Percentiles rank a stretch among this genome's conserved stretches.
phyloP scores from a whole-genome alignment of 1,140 invertebrate genomes.

The Drosophila murphyi region DNA sequence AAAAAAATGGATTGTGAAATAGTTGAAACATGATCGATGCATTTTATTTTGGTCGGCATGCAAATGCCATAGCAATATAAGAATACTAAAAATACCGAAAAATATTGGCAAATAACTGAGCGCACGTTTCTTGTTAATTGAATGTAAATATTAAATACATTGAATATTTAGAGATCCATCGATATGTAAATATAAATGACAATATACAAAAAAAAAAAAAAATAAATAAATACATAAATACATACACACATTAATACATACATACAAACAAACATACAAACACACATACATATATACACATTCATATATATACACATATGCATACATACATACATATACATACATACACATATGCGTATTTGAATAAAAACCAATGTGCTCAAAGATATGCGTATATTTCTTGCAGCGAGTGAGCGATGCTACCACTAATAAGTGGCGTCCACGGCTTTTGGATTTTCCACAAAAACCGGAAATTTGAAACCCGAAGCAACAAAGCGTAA shows the following conservation, averaged over 20 bases:
- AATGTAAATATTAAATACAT: slow-evolving; percentile 23
- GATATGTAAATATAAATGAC: slow-evolving; percentile 11
- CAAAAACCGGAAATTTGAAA: slow-evolving; percentile 40
- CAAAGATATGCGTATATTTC: not conserved
- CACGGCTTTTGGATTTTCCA: slow-evolving; percentile 28
- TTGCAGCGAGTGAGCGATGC: slow-evolving; percentile 8
- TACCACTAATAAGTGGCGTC: slow-evolving; percentile 31
- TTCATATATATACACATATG: no score
- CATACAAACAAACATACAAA: no score
- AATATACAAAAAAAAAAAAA: no score
- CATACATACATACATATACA: not conserved
- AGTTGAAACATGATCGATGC: not conserved
- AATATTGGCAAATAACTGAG: slow-evolving; percentile 16
- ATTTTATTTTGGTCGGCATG: slow-evolving; percentile 14
- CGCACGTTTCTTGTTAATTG: not conserved
- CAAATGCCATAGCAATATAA: slow-evolving; percentile 19
- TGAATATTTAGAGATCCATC: not conserved
- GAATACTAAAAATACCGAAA: slow-evolving; percentile 1
- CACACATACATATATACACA: no score
- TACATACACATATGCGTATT: not conserved
- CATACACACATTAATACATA: no score
- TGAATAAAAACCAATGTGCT: not conserved
- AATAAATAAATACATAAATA: no score
- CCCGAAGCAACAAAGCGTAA: slow-evolving; percentile 5
- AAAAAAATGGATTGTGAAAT: slow-evolving; percentile 20